Evolutionary conservation across 2,113 vertebrate genomes (phyloP), one percentile per base, ranked within the genome.

Genomic region (Hyperoodon ampullatus): DNA sequence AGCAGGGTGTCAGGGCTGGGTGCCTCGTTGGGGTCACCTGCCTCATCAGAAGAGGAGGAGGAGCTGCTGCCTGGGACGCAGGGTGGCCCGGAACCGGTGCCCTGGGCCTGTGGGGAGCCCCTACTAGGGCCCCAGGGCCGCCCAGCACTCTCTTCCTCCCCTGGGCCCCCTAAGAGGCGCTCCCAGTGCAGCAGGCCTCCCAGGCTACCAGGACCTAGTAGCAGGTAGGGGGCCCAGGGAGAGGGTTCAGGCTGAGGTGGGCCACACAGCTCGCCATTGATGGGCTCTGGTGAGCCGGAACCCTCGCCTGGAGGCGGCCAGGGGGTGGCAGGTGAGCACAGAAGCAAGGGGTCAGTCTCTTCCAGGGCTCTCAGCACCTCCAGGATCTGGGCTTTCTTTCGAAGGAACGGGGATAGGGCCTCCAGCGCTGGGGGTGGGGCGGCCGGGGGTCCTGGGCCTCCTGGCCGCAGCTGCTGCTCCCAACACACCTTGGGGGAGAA

Each of bases 301-400:
- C 5, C 98, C 98, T 14, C 99, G 82, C 97, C 98, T 97, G 93
- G 98, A 74, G 96, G 96, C 66, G 24, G 90, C 98, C 98, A 98
- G 8, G 95, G 90, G 11, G 92, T 98, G 75, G 21, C 58, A 98
- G 98, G 82, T 98, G 98, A 90, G 97, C 98, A 98, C 98, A 92
- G 96, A 98, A 99, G 97, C 95, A 98, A 88, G 0, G 99, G 99
- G 95, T 99, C 99, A 0, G 99, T 99, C 98, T 99, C 99, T 98
- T 99, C 99, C 98, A 99, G 99, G 97, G 99, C 99, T 87, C 99
- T 99, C 50, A 99, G 98, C 89, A 99, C 99, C 93, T 99, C 99
- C 98, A 99, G 98, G 97, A 99, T 99, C 98, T 99, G 99, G 82
- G 99, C 99, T 98, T 99, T 99, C 98, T 99, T 99, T 97, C 99